These are phyloP conservation scores for Pseudopodoces humilis DNA, from an alignment of 2,113 vertebrate species.

Conservation along the genomic window DNA sequence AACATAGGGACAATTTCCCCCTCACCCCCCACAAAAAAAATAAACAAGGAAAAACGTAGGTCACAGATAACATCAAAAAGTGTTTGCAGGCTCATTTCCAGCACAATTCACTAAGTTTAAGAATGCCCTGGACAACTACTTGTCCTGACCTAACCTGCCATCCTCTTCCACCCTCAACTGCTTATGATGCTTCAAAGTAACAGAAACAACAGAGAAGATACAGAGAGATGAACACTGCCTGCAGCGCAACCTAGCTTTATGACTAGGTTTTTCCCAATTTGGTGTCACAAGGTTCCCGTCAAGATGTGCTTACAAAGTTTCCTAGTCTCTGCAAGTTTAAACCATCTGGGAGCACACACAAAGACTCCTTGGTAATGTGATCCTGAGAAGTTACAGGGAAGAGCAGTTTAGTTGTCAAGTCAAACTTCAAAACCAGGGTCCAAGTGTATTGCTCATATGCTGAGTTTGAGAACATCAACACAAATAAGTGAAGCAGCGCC, in stretches of 20 bases:
- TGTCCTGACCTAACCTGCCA: background rate
- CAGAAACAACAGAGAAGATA: background rate
- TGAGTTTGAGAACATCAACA: background rate
- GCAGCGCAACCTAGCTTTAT: background rate
- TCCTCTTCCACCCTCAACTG: background rate
- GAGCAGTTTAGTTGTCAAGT: background rate
- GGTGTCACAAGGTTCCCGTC: background rate
- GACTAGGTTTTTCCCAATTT: background rate
- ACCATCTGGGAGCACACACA: background rate
- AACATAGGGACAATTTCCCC: rapidly evolving
- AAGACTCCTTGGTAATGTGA: background rate
- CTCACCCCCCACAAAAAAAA: rapidly evolving
- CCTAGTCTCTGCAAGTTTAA: background rate
- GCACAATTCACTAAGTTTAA: background rate
- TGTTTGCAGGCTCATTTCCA: background rate
- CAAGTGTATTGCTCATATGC: background rate
- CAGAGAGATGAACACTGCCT: background rate
- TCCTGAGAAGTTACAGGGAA: background rate
- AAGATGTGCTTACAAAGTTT: background rate
- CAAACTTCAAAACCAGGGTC: background rate
- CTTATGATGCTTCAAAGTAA: background rate
- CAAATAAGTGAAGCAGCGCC: background rate
- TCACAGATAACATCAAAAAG: background rate
- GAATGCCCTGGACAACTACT: background rate
- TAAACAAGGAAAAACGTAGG: background rate